Percentiles rank a stretch among this genome's conserved stretches.
Evolutionary conservation across 2,797 vertebrate species (phyloP).

Genomic region (Enteromius afrohamiltoni): DNA sequence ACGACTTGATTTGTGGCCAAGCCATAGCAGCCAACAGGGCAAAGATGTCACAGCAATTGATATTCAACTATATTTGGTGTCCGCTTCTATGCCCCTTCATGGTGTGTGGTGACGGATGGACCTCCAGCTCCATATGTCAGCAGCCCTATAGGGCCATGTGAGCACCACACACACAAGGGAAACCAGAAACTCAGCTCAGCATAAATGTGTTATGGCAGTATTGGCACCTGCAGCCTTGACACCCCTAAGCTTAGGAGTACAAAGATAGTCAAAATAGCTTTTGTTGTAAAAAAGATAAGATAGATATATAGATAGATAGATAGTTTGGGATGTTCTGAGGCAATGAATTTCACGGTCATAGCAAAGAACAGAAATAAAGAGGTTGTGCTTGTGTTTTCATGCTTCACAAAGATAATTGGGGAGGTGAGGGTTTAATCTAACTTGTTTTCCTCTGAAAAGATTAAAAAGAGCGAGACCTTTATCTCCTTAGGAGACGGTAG

Average conservation of each 20-base stretch:
- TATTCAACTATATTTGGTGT: slow-evolving; percentile 53
- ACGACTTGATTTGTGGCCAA: slow-evolving; percentile 42
- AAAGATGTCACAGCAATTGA: slow-evolving; percentile 52
- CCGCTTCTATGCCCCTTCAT: slow-evolving; percentile 26
- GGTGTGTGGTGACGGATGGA: slow-evolving; percentile 51
- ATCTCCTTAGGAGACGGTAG: slow-evolving; percentile 53
- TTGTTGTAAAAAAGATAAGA: background rate
- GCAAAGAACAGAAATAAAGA: background rate
- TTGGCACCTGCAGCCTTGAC: slow-evolving; percentile 22
- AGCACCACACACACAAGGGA: slow-evolving; percentile 39
- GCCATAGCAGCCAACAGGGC: slow-evolving; percentile 33
- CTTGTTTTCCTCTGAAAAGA: slow-evolving; percentile 50
- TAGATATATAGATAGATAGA: background rate
- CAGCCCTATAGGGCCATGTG: slow-evolving; percentile 19
- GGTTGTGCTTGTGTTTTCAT: slow-evolving; percentile 32
- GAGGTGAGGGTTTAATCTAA: slow-evolving; percentile 65
- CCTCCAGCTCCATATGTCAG: slow-evolving; percentile 53
- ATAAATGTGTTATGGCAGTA: slow-evolving; percentile 37
- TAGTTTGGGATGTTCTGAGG: background rate
- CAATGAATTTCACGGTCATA: background rate
- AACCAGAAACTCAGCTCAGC: slow-evolving; percentile 38
- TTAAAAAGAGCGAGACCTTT: slow-evolving; percentile 57
- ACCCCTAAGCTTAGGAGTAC: background rate
- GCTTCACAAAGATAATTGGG: slow-evolving; percentile 58
- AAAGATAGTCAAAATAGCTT: background rate